These are phyloP conservation scores for Agrochola litura DNA, from an alignment of 2,888 invertebrate genomes.

Conservation along the genomic window DNA sequence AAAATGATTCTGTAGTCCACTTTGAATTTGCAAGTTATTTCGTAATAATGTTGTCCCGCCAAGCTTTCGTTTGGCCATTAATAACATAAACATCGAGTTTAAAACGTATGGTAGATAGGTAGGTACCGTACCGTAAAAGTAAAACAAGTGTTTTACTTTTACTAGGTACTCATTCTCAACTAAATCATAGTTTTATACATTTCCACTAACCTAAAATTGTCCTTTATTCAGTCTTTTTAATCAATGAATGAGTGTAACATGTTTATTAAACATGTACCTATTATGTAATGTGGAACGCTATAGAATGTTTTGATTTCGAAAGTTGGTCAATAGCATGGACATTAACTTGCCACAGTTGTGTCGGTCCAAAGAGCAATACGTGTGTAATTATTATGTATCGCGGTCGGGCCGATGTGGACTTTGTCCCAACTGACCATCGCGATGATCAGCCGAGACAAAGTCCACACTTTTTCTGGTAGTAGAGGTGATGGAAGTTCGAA, in stretches of 20 bases:
- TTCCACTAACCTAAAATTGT: too few species aligned
- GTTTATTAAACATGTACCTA: conserved; percentile 4
- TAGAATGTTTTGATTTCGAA: conserved; percentile 12
- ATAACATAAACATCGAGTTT: not conserved
- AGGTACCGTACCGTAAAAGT: not conserved
- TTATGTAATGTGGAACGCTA: not conserved
- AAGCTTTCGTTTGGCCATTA: not conserved
- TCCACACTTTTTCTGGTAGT: too few species aligned
- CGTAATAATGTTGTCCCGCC: not conserved
- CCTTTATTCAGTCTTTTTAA: not conserved
- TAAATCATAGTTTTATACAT: not conserved
- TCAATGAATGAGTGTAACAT: not conserved
- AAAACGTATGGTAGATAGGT: not conserved
- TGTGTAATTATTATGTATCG: not conserved
- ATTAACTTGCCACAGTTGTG: not conserved
- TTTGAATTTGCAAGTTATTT: not conserved
- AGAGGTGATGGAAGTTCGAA: not conserved
- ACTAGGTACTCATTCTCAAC: too few species aligned
- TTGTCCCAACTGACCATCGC: too few species aligned
- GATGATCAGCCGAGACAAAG: too few species aligned
- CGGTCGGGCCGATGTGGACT: not conserved
- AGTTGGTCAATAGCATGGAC: conserved; percentile 10
- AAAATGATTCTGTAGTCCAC: not conserved
- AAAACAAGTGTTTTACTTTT: too few species aligned
- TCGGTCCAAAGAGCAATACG: conserved; percentile 20